Percentiles rank a stretch among this genome's conserved stretches.
These are phyloP conservation scores for Drosophila colorata DNA, from an alignment of 2,888 invertebrate species.

Conservation along the genomic window DNA sequence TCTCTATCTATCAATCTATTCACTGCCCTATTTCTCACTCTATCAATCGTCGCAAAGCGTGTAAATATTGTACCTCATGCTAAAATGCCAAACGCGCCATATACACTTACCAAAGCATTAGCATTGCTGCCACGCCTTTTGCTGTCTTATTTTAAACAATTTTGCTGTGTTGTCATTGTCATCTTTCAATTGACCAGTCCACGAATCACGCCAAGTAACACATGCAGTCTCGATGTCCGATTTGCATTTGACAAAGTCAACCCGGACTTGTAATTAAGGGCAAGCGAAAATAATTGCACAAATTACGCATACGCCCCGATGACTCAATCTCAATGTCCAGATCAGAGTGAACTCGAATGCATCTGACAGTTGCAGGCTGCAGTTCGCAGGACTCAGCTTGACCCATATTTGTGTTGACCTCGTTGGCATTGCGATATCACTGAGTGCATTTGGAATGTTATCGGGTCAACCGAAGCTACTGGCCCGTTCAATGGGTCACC, in stretches of 20 bases:
- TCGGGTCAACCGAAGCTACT: neutral
- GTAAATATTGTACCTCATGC: slow-evolving; percentile 64
- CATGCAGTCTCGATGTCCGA: neutral
- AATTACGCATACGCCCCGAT: slow-evolving; percentile 45
- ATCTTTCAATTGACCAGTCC: slow-evolving; percentile 30
- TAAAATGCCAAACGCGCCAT: slow-evolving; percentile 30
- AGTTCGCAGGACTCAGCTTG: slow-evolving; percentile 42
- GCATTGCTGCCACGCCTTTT: slow-evolving; percentile 15
- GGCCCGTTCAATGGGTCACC: slow-evolving; percentile 14
- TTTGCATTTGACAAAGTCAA: slow-evolving; percentile 21
- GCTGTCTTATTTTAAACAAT: slow-evolving; percentile 24
- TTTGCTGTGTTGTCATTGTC: slow-evolving; percentile 28
- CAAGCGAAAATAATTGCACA: slow-evolving; percentile 2
- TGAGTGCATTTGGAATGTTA: neutral
- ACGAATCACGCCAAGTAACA: slow-evolving; percentile 6
- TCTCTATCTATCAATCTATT: slow-evolving; percentile 38
- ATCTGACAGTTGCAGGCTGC: slow-evolving; percentile 8
- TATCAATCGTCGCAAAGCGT: slow-evolving; percentile 44
- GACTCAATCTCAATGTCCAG: slow-evolving; percentile 4
- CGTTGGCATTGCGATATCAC: slow-evolving; percentile 9
- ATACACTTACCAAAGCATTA: slow-evolving; percentile 8
- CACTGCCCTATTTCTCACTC: slow-evolving; percentile 40
- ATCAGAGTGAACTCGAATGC: neutral
- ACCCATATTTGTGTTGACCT: slow-evolving; percentile 60
- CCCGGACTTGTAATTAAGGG: slow-evolving; percentile 11